phyloP scores from a whole-genome alignment of 1,140 invertebrate genomes.

The Pseudomyrmex sp. region DNA sequence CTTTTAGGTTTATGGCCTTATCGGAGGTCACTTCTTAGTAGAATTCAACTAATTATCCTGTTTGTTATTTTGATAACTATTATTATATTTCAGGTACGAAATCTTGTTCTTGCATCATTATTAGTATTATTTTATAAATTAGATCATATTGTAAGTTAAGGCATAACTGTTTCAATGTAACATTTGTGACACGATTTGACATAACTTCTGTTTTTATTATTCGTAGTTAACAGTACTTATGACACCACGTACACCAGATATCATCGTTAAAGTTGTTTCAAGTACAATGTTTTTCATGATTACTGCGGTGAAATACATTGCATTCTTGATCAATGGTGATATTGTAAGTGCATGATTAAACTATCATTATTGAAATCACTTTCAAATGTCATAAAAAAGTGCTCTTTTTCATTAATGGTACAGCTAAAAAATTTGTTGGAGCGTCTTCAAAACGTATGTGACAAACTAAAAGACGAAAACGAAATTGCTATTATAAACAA shows the following conservation, averaged over 20 bases:
- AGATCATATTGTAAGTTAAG: neutral
- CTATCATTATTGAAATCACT: neutral
- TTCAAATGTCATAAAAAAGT: neutral
- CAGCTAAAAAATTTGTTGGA: neutral
- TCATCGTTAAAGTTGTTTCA: too few relatives aligned
- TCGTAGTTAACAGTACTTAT: neutral
- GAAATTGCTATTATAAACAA: constrained; percentile 1
- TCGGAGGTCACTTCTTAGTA: neutral
- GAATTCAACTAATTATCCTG: constrained; percentile 3
- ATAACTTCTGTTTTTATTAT: neutral
- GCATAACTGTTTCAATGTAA: neutral
- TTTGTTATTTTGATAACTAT: neutral
- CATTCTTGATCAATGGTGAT: constrained; percentile 19
- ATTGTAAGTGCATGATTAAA: neutral
- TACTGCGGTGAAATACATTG: neutral
- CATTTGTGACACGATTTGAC: too few relatives aligned
- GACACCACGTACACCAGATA: too few relatives aligned
- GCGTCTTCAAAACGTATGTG: neutral
- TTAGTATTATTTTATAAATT: neutral
- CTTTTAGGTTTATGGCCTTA: constrained; percentile 25
- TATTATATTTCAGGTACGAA: constrained; percentile 6
- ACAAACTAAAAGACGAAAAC: neutral
- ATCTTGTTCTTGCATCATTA: neutral
- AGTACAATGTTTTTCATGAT: neutral
- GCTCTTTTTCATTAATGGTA: neutral